phyloP scores from a whole-genome alignment of 2,888 invertebrate genomes.

The Cosmia trapezina region DNA sequence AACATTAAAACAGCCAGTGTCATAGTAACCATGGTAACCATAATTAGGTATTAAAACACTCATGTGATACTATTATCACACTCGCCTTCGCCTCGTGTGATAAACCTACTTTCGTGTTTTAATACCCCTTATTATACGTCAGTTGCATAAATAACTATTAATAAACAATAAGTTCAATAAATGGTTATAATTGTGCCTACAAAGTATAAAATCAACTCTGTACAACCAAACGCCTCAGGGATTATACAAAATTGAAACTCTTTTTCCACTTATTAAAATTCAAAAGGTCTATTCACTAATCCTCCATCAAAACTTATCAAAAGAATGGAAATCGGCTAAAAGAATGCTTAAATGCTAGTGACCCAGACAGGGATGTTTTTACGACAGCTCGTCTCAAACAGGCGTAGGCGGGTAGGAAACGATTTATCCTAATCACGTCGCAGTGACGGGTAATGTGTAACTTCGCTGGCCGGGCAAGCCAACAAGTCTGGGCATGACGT shows the following conservation, averaged over 20 bases:
- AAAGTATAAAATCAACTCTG: not conserved
- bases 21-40: too few species aligned
- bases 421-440: constrained; percentile 54
- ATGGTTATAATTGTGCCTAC: not conserved
- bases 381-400: constrained; percentile 7
- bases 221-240: not conserved
- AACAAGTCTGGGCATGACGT: constrained; percentile 42
- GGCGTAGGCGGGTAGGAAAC: constrained; percentile 11
- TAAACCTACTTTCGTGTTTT: too few species aligned
- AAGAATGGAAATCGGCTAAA: constrained; percentile 12
- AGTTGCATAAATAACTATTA: too few species aligned
- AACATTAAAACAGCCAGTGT: too few species aligned
- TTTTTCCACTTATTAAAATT: not conserved
- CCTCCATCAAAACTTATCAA: not conserved
- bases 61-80: too few species aligned
- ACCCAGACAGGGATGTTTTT: constrained; percentile 23
- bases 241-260: not conserved
- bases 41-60: too few species aligned
- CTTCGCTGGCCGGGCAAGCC: constrained; percentile 18
- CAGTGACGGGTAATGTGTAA: constrained; percentile 27
- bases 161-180: not conserved
- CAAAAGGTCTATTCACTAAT: not conserved
- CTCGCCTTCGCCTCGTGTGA: too few species aligned
- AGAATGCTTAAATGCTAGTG: constrained; percentile 6
- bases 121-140: too few species aligned